Conservation (phyloP, 2,797 vertebrate genomes). For the Petrocephalus schoutedeni region DNA sequence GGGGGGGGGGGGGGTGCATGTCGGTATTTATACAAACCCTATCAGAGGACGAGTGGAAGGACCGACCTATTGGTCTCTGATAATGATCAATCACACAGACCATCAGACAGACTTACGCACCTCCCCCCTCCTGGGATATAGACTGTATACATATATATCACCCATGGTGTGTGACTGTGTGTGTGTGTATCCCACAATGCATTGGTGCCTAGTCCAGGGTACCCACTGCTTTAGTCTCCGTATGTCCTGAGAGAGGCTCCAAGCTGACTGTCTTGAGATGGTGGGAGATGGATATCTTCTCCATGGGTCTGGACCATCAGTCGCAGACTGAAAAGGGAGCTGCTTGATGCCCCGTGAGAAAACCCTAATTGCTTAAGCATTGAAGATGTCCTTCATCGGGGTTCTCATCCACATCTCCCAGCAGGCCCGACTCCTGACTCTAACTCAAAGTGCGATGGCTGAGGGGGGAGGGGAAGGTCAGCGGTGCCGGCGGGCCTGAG, state of each 20-base stretch:
- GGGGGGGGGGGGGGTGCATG: background rate
- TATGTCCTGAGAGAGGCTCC: background rate
- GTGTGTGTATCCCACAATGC: background rate
- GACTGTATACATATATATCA: background rate
- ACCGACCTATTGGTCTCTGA: background rate
- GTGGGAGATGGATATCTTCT: conserved; percentile 46
- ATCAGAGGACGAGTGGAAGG: background rate
- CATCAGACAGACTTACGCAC: background rate
- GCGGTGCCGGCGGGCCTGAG: conserved; percentile 45
- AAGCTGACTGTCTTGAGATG: background rate
- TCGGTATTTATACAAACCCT: background rate
- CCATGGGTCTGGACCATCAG: conserved; percentile 73
- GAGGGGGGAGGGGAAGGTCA: conserved; percentile 59
- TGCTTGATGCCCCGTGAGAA: conserved; percentile 62
- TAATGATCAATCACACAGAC: background rate
- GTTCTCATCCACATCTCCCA: conserved; percentile 62
- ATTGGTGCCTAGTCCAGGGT: background rate
- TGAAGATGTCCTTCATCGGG: conserved; percentile 66
- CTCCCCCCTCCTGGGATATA: background rate
- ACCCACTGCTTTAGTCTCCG: background rate
- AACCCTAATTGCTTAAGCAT: conserved; percentile 75
- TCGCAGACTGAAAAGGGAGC: conserved; percentile 61
- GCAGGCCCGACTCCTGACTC: conserved; percentile 23
- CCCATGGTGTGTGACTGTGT: background rate
- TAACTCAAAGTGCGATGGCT: conserved; percentile 43